Evolutionary conservation across 2,888 invertebrate genomes (phyloP).

Genomic region (Cepaea hortensis): DNA sequence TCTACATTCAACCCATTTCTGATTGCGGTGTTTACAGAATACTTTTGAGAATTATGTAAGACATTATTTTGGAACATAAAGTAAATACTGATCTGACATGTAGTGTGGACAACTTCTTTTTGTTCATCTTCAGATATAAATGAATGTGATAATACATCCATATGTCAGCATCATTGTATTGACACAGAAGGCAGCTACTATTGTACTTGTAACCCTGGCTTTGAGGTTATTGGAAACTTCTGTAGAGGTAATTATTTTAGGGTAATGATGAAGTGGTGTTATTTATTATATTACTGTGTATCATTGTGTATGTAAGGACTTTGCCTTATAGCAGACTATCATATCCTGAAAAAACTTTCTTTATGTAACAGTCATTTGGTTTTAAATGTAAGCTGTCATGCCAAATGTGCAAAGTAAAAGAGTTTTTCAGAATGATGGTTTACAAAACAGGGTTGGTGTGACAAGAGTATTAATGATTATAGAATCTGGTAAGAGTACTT

Average conservation of each 20-base stretch:
- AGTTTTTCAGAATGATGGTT: too few species aligned
- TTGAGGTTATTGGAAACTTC: constrained; percentile 37
- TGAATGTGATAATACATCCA: constrained; percentile 53
- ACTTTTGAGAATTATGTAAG: background rate
- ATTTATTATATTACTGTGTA: background rate
- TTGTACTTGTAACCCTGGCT: constrained; percentile 83
- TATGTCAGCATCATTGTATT: constrained; percentile 51
- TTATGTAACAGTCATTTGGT: too few species aligned
- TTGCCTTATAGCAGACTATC: too few species aligned
- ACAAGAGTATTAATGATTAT: too few species aligned
- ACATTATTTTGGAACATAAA: background rate
- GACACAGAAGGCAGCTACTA: constrained; percentile 55
- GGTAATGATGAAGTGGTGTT: background rate
- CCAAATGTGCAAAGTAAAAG: too few species aligned
- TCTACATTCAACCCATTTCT: too few species aligned
- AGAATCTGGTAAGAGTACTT: too few species aligned
- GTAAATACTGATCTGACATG: background rate
- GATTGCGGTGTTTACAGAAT: too few species aligned
- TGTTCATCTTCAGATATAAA: constrained; percentile 54
- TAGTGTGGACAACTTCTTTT: background rate
- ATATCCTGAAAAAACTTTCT: too few species aligned
- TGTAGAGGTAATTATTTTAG: constrained; percentile 53
- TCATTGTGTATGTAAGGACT: too few species aligned
- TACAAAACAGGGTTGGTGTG: too few species aligned
- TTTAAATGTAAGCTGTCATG: too few species aligned